A percentile compares a stretch with the other conserved stretches of the same genome.
phyloP scores from a whole-genome alignment of 2,888 invertebrate genomes.

The Zeuzera pyrina region DNA sequence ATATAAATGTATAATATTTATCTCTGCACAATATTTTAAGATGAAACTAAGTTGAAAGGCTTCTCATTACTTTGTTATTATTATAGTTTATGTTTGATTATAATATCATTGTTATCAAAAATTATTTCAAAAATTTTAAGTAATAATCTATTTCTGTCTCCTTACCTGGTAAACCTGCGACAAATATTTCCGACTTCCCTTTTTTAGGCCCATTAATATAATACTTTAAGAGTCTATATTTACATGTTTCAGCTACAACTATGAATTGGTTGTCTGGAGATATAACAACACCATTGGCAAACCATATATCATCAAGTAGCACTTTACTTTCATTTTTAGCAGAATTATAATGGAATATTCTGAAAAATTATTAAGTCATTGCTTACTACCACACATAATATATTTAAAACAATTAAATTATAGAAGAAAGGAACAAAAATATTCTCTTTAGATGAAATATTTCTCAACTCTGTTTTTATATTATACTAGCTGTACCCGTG shows the following conservation, averaged over 20 bases:
- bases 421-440: too few relatives aligned
- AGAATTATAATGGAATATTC: conserved; percentile 86
- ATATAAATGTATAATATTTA: too few relatives aligned
- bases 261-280: conserved; percentile 87
- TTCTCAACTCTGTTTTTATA: too few relatives aligned
- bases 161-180: conserved; percentile 83
- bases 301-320: conserved; percentile 82
- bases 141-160: neutral
- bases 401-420: too few relatives aligned
- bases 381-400: too few relatives aligned
- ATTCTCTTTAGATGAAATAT: too few relatives aligned
- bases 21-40: too few relatives aligned
- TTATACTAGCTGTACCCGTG: too few relatives aligned
- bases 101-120: too few relatives aligned
- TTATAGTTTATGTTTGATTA: too few relatives aligned
- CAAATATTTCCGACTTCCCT: conserved; percentile 85
- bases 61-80: too few relatives aligned
- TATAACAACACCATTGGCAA: conserved; percentile 90
- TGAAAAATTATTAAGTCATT: conserved; percentile 50
- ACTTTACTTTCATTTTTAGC: conserved; percentile 83
- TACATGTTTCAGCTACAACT: conserved; percentile 81
- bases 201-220: conserved; percentile 85
- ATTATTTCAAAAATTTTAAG: neutral
- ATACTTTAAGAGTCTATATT: conserved; percentile 80
- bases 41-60: too few relatives aligned